phyloP scores from a whole-genome alignment of 30 jellyfish, hydroid and myxozoan species.

The Sanderia malayensis region DNA sequence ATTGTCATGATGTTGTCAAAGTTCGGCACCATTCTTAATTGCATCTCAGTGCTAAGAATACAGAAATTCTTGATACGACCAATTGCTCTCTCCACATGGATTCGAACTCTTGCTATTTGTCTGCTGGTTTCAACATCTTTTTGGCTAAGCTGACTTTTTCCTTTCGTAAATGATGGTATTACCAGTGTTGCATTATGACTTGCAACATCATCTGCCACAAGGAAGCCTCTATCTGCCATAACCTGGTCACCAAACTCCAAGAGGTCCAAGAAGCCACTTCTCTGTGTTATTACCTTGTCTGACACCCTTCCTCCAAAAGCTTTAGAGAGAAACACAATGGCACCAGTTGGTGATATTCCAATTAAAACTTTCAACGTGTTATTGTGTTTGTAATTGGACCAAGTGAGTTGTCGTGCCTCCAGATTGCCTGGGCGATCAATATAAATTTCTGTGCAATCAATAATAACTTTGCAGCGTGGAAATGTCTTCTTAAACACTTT shows the following conservation, averaged over 20 bases:
- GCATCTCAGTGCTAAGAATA: slow-evolving; percentile 13
- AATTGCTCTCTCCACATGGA: slow-evolving; percentile 29
- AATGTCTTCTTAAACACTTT: not conserved
- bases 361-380: slow-evolving; percentile 8
- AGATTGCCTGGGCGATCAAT: slow-evolving; percentile 5
- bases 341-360: not conserved
- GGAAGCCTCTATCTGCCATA: slow-evolving; percentile 52
- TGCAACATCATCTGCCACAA: slow-evolving; percentile 52
- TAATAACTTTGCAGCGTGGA: slow-evolving; percentile 12
- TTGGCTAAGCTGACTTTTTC: slow-evolving; percentile 42
- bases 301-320: slow-evolving; percentile 55
- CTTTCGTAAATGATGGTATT: slow-evolving; percentile 64
- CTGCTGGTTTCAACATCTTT: slow-evolving; percentile 17
- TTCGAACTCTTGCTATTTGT: slow-evolving; percentile 20
- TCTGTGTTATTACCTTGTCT: slow-evolving; percentile 21
- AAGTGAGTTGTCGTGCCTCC: slow-evolving; percentile 5
- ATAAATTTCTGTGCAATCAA: too few relatives aligned
- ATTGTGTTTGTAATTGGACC: slow-evolving; percentile 34
- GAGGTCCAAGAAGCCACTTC: slow-evolving; percentile 28
- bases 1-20: slow-evolving; percentile 33
- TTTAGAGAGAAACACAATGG: slow-evolving; percentile 20
- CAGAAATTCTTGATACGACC: slow-evolving; percentile 36
- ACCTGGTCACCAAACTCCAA: slow-evolving; percentile 35
- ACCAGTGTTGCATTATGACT: slow-evolving; percentile 29
- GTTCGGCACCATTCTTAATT: slow-evolving; percentile 10